These are phyloP conservation scores for Melinaea marsaeus DNA, from an alignment of 2,888 invertebrate species.

Conservation along the genomic window DNA sequence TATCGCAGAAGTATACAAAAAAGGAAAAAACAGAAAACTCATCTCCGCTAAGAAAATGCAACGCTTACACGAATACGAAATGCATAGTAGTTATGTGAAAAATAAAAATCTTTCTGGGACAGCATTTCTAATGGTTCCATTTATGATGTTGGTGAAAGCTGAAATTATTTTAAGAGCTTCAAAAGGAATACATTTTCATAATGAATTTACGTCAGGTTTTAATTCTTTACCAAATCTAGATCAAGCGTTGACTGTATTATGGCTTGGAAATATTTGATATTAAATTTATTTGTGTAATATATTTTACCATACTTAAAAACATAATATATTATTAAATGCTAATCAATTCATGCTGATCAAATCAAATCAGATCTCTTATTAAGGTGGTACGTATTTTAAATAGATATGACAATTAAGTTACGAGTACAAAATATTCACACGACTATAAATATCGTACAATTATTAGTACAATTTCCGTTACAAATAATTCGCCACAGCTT, in stretches of 20 bases:
- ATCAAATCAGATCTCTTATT: too few relatives aligned
- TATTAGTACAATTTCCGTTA: constrained; percentile 26
- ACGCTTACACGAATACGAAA: constrained; percentile 17
- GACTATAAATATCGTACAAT: constrained; percentile 18
- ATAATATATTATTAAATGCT: too few relatives aligned
- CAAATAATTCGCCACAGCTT: constrained; percentile 31
- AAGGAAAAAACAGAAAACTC: constrained; percentile 18
- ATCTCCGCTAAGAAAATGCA: constrained; percentile 31
- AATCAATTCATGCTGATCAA: too few relatives aligned
- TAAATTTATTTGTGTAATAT: neutral
- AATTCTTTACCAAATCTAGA: constrained; percentile 1
- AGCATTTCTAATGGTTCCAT: constrained; percentile 22
- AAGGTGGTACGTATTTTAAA: neutral
- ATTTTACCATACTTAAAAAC: too few relatives aligned
- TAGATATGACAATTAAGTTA: neutral
- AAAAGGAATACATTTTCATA: constrained; percentile 19
- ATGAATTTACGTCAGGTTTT: constrained; percentile 13
- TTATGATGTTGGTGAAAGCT: constrained; percentile 22
- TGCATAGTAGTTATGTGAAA: constrained; percentile 16
- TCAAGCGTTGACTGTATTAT: neutral
- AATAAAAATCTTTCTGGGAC: constrained; percentile 20
- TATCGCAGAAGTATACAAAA: constrained; percentile 11
- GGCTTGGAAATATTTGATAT: neutral
- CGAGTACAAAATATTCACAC: neutral
- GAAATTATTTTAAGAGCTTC: constrained; percentile 17